Percentiles rank a stretch among this genome's conserved stretches.
These are phyloP conservation scores for Malaclemys terrapin DNA, from an alignment of 2,113 vertebrate genomes.

Conservation along the genomic window DNA sequence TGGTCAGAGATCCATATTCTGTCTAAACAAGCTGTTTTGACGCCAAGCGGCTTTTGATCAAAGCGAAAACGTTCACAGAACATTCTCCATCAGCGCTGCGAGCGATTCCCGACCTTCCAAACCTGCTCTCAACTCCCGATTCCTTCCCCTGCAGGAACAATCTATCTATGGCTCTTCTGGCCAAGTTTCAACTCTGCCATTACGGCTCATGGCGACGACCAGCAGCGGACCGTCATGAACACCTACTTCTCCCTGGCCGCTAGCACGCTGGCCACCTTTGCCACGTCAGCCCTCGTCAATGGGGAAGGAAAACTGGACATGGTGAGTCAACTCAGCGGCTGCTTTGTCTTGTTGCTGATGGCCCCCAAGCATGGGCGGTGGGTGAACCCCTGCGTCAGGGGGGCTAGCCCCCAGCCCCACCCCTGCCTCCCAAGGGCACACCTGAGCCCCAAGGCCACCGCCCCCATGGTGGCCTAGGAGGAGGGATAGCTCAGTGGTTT, in stretches of 20 bases:
- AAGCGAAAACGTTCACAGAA: background rate
- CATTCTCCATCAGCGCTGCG: accelerated
- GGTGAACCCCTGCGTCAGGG: too few relatives aligned
- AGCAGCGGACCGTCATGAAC: slow-evolving; percentile 90
- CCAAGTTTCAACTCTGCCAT: slow-evolving; percentile 92
- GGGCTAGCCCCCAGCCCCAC: too few relatives aligned
- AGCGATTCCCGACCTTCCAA: background rate
- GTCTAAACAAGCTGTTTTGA: background rate
- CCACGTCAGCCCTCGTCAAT: slow-evolving; percentile 80
- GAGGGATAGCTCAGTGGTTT: too few relatives aligned
- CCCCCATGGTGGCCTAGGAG: too few relatives aligned
- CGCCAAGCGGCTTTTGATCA: background rate
- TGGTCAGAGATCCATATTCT: background rate
- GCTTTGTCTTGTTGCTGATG: background rate
- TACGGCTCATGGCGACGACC: slow-evolving; percentile 69
- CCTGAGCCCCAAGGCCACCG: too few relatives aligned
- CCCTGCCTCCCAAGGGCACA: too few relatives aligned
- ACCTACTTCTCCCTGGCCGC: slow-evolving; percentile 90
- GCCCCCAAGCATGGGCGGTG: too few relatives aligned
- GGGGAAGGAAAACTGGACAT: slow-evolving; percentile 83
- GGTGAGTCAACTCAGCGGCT: slow-evolving; percentile 76
- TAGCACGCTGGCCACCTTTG: slow-evolving; percentile 86
- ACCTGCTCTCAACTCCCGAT: background rate
- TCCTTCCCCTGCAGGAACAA: slow-evolving; percentile 80
- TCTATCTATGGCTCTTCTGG: slow-evolving; percentile 98